Evolutionary conservation across 2,888 invertebrate genomes (phyloP), one percentile per base, ranked within the genome.

Genomic region (Clunio marinus): DNA sequence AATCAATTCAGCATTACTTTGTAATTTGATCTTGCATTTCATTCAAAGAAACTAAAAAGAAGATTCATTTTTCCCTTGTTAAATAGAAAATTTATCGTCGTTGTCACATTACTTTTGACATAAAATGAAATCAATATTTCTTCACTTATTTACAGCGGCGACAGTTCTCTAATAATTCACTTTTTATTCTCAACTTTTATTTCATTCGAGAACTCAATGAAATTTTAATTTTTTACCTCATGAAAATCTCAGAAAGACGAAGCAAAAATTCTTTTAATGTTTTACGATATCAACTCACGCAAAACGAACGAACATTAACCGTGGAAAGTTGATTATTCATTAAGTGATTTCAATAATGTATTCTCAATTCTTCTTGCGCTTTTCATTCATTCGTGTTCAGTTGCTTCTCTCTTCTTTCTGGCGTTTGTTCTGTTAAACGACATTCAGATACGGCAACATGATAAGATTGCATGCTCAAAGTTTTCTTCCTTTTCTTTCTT

Each of bases 291-390:
- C n/a, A 57, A 57, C 27, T 57, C 57, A 57, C 57, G 57, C 57
- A 57, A 57, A 57, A 27, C 27, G 25, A 24, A 57, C 25, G 25
- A 57, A 57, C n/a, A n/a, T n/a, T 57, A n/a, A 57, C 27, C 27
- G 25, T 25, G 57, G 57, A 25, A 51, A 57, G 25, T 57, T 57
- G 57, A 57, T 57, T 57, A 57, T 57, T 27, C 57, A 57, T 57
- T 57, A 57, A 57, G 57, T 57, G 57, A 57, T 57, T 57, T 57
- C 25, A 57, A 57, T 57, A 57, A 57, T 27, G 25, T 22, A 7
- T 57, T 57, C 27, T 22, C 20, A 51, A 24, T 20, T 15, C 57
- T 57, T 20, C 2, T 22, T 22, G 4, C 7, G n/a, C 20, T 51
- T 51, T 17, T 20, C 4, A n/a, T 41, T 15, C 5, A 41, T 7